These are phyloP conservation scores for Cephus nigrinus DNA, from an alignment of 2,888 invertebrate genomes.

Conservation along the genomic window DNA sequence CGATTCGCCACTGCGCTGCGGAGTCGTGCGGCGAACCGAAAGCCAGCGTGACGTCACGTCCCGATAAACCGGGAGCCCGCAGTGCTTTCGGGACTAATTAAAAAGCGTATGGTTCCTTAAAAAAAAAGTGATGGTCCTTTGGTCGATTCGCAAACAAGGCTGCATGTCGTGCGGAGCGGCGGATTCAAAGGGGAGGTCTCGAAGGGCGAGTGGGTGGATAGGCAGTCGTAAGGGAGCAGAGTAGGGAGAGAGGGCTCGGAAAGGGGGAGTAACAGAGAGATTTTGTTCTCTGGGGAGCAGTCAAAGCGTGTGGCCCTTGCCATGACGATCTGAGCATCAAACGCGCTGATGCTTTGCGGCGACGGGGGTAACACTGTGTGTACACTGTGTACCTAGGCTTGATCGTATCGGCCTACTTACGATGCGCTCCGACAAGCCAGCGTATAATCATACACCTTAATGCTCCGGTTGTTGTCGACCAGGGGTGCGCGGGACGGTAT, in stretches of 20 bases:
- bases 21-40: no score
- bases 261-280: conserved; percentile 54
- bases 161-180: conserved; percentile 28
- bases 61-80: neutral
- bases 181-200: conserved; percentile 35
- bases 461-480: conserved; percentile 11
- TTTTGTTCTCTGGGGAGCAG: conserved; percentile 65
- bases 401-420: conserved; percentile 48
- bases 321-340: conserved; percentile 62
- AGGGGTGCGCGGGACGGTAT: neutral
- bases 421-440: conserved; percentile 44
- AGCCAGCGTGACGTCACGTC: neutral
- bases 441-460: conserved; percentile 53
- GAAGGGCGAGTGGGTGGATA: conserved; percentile 1
- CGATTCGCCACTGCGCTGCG: neutral
- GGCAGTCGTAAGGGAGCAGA: neutral
- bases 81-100: conserved; percentile 44
- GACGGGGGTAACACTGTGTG: conserved; percentile 31
- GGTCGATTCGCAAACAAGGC: conserved; percentile 57
- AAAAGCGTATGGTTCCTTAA: conserved; percentile 48
- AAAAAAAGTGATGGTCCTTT: conserved; percentile 46
- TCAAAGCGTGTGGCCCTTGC: conserved; percentile 62
- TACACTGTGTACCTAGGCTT: conserved; percentile 4
- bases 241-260: neutral
- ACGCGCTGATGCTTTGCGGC: conserved; percentile 55